phyloP scores from a whole-genome alignment of 2,113 vertebrate genomes.

The Calyptommatus sinebrachiatus region DNA sequence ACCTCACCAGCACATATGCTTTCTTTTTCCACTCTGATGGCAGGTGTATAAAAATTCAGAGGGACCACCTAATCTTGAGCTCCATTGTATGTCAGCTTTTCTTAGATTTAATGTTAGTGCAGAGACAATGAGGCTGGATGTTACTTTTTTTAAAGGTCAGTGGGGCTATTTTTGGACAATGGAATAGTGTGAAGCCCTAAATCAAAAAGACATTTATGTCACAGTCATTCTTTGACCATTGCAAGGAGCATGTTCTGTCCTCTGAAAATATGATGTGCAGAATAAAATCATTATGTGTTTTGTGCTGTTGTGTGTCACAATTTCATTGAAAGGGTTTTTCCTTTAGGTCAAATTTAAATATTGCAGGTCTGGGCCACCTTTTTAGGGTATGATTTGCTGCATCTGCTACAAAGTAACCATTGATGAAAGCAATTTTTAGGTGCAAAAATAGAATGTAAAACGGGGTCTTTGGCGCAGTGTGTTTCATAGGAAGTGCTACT shows the following conservation, averaged over 20 bases:
- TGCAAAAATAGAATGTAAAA: neutral
- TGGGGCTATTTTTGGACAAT: neutral
- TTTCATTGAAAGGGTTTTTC: neutral
- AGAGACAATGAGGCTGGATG: too few relatives aligned
- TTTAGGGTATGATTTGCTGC: neutral
- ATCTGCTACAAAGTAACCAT: neutral
- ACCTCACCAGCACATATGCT: too few relatives aligned
- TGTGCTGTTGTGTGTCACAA: neutral
- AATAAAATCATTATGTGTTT: neutral
- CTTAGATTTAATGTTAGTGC: neutral
- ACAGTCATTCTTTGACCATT: neutral
- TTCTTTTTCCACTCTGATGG: too few relatives aligned
- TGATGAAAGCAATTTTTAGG: neutral
- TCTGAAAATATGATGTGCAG: neutral
- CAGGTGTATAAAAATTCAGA: too few relatives aligned
- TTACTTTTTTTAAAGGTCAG: neutral
- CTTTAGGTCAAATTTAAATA: neutral
- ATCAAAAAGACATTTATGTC: neutral
- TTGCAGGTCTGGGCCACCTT: neutral
- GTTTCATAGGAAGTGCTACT: neutral
- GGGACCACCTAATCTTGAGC: too few relatives aligned
- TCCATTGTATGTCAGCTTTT: too few relatives aligned
- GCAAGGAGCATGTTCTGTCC: neutral
- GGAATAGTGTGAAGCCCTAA: neutral
- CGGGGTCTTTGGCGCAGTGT: too few relatives aligned